These are phyloP conservation scores for Lonchura striata DNA, from an alignment of 2,113 vertebrate species.

Conservation along the genomic window DNA sequence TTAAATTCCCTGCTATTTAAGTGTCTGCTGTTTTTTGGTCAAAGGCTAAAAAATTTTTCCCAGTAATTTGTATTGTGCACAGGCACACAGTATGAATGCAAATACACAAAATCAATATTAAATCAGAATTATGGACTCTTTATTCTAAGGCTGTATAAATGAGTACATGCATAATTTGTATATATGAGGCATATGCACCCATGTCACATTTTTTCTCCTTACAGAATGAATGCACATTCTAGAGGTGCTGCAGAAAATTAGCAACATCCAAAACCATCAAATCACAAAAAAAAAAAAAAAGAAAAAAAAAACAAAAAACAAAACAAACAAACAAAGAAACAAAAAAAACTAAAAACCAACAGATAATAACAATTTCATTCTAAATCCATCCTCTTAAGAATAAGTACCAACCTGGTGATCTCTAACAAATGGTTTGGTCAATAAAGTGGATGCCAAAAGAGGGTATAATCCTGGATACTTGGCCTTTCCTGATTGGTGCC, in stretches of 20 bases:
- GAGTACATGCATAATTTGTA: background rate
- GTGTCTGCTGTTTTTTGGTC: background rate
- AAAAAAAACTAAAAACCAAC: background rate
- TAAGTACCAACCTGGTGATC: background rate
- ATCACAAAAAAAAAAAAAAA: background rate
- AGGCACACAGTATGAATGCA: background rate
- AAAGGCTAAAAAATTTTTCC: background rate
- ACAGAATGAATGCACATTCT: background rate
- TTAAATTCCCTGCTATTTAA: background rate
- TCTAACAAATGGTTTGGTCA: background rate
- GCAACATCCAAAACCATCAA: background rate
- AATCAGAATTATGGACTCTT: background rate
- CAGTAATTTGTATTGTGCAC: background rate
- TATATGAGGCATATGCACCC: background rate
- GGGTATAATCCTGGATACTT: constrained; percentile 26
- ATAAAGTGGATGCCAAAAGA: constrained; percentile 21
- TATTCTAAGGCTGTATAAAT: background rate
- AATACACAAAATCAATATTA: background rate
- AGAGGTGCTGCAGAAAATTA: background rate
- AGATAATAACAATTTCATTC: background rate
- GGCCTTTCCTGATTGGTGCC: background rate
- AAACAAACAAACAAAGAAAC: no score
- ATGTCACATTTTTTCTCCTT: background rate
- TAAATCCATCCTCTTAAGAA: background rate
- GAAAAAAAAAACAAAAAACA: no score